A percentile compares a stretch with the other conserved stretches of the same genome.
Evolutionary conservation across 2,888 invertebrate genomes (phyloP).

Genomic region (Scotopteryx bipunctaria): DNA sequence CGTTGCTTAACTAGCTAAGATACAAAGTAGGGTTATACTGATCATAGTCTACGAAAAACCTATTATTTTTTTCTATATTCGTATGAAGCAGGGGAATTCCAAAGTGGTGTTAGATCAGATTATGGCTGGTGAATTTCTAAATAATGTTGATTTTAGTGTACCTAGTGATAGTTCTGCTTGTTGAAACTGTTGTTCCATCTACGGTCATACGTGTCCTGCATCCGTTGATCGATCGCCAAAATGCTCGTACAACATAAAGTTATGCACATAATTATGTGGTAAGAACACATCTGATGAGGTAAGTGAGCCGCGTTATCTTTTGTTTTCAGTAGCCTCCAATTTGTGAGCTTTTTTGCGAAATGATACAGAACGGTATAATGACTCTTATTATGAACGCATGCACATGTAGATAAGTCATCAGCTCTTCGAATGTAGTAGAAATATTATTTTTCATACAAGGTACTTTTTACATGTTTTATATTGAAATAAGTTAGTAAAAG

Average conservation of each 20-base stretch:
- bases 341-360: conserved; percentile 16
- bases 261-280: conserved; percentile 36
- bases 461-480: background rate
- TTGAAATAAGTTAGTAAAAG: too few species aligned
- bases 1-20: too few species aligned
- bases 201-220: conserved; percentile 42
- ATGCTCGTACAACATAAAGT: conserved; percentile 16
- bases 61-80: too few species aligned
- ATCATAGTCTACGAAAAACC: too few species aligned
- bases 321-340: conserved; percentile 27
- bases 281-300: conserved; percentile 27
- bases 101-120: too few species aligned
- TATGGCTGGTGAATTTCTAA: too few species aligned
- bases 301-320: conserved; percentile 22
- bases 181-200: background rate
- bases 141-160: too few species aligned
- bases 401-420: conserved; percentile 1
- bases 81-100: too few species aligned
- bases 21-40: too few species aligned
- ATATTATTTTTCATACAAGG: background rate
- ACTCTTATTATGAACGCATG: conserved; percentile 6
- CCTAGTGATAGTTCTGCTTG: conserved; percentile 1
- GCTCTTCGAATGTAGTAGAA: background rate
- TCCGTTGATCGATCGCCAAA: conserved; percentile 33
- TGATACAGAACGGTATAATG: conserved; percentile 13